Evolutionary conservation across 1,140 invertebrate species (phyloP), one percentile per base, ranked within the genome.

Genomic region (Lanistes nyassanus): DNA sequence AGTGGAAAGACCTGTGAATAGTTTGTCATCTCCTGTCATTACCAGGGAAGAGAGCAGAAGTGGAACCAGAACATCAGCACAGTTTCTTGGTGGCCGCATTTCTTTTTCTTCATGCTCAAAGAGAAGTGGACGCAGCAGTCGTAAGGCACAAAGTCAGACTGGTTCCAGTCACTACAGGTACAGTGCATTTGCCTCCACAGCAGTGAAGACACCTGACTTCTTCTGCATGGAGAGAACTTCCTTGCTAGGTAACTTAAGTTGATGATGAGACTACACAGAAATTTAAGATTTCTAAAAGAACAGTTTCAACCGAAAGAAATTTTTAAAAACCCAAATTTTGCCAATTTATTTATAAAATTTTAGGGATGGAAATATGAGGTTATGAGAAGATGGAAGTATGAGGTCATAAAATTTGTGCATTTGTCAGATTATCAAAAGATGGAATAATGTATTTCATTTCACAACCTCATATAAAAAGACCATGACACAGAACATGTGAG

Each of bases 201-300:
- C 69, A 21, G 77, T 76, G 51, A 83, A 76, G 66, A 83, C 79
- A 47, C 71, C 77, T n/a, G 80, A 80, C 26, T 83, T 81, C 74
- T 83, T 83, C 60, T 68, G 29, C 51, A 31, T 51, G 62, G 71
- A 66, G 37, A 71, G 70, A 64, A 64, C 70, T 23, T 39, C 69
- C 34, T 21, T 62, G 34, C 58, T 74, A 34, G 71, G 71, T 74
- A 42, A 47, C 19, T 9, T 47, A 47, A n/a, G n/a, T n/a, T 47
- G 1, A 47, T 47, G 42, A 13, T 47, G 9, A 47, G 19, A 47
- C 19, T 47, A 6, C 39, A 47, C 9, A 47, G 2, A 13, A 47
- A 47, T 13, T 47, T 16, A 47, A 47, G 19, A 47, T 47, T n/a
- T n/a, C n/a, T n/a, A n/a, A n/a, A n/a, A n/a, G n/a, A n/a, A n/a